Base-by-base conservation (phyloP, 2,888 invertebrate genomes). In the Apoderus coryli region DNA sequence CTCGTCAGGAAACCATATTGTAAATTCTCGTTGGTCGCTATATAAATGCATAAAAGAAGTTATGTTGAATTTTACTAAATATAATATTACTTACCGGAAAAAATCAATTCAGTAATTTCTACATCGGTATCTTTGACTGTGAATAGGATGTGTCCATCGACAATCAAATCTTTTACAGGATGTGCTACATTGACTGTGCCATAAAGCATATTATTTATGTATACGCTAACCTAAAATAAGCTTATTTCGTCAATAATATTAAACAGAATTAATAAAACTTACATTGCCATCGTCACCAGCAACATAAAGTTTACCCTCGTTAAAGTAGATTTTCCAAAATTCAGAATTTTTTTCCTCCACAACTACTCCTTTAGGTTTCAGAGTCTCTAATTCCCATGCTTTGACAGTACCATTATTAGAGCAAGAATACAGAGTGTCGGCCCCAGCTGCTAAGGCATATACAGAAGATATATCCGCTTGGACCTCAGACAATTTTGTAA, bases 281-380 rank as follows among this genome's bases (percentile, higher is more conserved):
- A 75, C 75, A 49, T 64, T 62, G 30, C 76, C 76, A 44, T 52
- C 57, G 47, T 72, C 69, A 42, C 76, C 74, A 3, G 73, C 74
- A 27, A 65, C 62, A 43, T 63, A 71, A 9, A 76, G 47, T 27
- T 49, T 47, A 2, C 54, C 57, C 27, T 57, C 49, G 22, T 49
- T 42, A 15, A 47, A 54, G 24, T 45, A 49, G 2, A 67, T 38
- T 40, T 53, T 59, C 50, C 57, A 58, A 32, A 59, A 55, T 41
- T 66, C 60, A 24, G 59, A 56, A 26, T 66, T 63, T 4, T 54
- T 36, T 14, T 48, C 44, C 26, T 43, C 39, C 3, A 46, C 25
- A n/a, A 19, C n/a, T 2, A 47, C 50, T 30, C 42, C 45, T 40
- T 56, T 58, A 16, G 45, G 44, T 33, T 53, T 43, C 10, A 57